These are phyloP conservation scores for Portunus trituberculatus DNA, from an alignment of 1,140 invertebrate genomes.

Conservation along the genomic window DNA sequence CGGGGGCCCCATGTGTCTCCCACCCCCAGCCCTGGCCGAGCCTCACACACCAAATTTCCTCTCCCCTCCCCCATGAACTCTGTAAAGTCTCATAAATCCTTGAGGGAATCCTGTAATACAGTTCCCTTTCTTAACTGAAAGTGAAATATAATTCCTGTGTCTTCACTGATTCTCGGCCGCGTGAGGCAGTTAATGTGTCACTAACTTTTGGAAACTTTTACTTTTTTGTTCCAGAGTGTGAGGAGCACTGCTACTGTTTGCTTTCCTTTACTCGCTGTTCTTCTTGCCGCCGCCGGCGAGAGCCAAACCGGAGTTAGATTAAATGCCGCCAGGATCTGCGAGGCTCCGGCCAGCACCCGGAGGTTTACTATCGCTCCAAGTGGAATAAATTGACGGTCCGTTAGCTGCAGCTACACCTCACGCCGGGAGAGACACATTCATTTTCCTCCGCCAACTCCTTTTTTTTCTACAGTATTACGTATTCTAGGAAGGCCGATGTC, in stretches of 20 bases:
- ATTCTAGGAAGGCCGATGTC: constrained; percentile 72
- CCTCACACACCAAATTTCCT: background rate
- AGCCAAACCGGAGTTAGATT: background rate
- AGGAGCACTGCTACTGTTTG: background rate
- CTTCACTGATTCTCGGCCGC: background rate
- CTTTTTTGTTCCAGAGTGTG: background rate
- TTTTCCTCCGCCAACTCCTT: constrained; percentile 46
- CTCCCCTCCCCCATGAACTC: background rate
- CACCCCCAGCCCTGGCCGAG: background rate
- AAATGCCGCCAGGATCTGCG: constrained; percentile 35
- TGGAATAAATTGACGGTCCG: constrained; percentile 72
- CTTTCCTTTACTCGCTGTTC: background rate
- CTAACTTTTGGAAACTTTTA: background rate
- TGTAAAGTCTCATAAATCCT: background rate
- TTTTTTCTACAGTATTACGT: constrained; percentile 67
- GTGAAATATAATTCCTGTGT: background rate
- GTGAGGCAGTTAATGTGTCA: background rate
- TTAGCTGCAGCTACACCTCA: constrained; percentile 65
- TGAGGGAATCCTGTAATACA: background rate
- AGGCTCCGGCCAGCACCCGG: constrained; percentile 23
- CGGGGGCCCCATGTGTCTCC: background rate
- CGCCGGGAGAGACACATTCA: constrained; percentile 62
- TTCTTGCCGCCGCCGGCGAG: background rate
- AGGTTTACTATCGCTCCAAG: constrained; percentile 60
- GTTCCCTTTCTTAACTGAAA: background rate